phyloP scores from a whole-genome alignment of 1,140 invertebrate species.

The Drosophila teissieri region DNA sequence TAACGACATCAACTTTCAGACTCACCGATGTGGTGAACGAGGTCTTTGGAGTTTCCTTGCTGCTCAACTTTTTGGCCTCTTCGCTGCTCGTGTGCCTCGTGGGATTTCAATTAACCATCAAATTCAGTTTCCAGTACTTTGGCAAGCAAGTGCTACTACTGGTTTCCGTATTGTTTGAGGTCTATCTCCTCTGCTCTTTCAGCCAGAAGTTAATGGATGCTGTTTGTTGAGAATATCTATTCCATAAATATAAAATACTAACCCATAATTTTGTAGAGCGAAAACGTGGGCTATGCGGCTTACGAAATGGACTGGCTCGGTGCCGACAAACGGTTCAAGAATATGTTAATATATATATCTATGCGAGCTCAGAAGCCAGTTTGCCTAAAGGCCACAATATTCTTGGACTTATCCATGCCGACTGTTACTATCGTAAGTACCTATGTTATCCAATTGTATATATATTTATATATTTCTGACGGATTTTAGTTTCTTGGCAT shows the following conservation, averaged over 20 bases:
- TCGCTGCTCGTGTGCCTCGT: constrained; percentile 65
- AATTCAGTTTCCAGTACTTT: constrained; percentile 14
- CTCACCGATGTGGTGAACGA: constrained; percentile 28
- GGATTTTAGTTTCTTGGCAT: neutral
- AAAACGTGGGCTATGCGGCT: constrained; percentile 27
- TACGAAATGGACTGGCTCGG: constrained; percentile 57
- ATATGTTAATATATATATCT: constrained; percentile 48
- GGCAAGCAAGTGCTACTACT: constrained; percentile 48
- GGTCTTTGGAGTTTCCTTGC: constrained; percentile 61
- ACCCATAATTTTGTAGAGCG: constrained; percentile 31
- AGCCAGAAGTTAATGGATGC: constrained; percentile 63
- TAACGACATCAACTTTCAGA: neutral
- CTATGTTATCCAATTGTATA: neutral
- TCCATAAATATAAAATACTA: neutral
- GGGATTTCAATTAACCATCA: constrained; percentile 66
- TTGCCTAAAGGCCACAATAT: neutral
- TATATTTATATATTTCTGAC: neutral
- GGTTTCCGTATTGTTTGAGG: constrained; percentile 19
- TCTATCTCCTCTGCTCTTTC: constrained; percentile 55
- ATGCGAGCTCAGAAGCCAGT: constrained; percentile 54
- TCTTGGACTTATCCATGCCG: neutral
- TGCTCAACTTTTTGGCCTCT: constrained; percentile 63
- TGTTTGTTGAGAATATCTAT: constrained; percentile 15
- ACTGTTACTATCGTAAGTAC: neutral
- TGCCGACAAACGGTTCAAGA: constrained; percentile 18